These are phyloP conservation scores for Hypanus sabinus DNA, from an alignment of 2,113 vertebrate species.

Conservation along the genomic window DNA sequence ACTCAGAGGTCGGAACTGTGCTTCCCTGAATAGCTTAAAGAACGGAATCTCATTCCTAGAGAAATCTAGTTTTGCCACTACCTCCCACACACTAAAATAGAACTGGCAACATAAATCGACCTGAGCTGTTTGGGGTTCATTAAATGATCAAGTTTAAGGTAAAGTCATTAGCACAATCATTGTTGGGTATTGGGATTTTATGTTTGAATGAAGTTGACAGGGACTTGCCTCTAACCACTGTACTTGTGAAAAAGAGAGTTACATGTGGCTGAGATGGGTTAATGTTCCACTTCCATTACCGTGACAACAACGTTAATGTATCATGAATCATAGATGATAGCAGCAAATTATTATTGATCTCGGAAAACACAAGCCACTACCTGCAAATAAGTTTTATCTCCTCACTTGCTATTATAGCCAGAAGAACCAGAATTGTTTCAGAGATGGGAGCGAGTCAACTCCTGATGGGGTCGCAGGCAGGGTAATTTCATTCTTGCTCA, in stretches of 20 bases:
- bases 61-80: too few relatives aligned
- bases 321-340: neutral
- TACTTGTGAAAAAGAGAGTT: neutral
- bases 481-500: neutral
- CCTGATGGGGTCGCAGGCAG: neutral
- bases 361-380: neutral
- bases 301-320: neutral
- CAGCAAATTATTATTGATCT: neutral
- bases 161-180: neutral
- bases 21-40: neutral
- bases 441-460: neutral
- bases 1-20: neutral
- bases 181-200: neutral
- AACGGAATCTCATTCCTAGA: neutral
- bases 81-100: neutral
- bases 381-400: neutral
- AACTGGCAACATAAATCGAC: neutral
- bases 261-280: neutral
- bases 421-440: neutral
- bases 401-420: neutral
- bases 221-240: neutral
- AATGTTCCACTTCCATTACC: neutral
- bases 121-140: neutral
- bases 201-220: neutral
- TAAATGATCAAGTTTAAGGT: neutral